Conservation (phyloP, 2,113 vertebrate genomes). For the Ochotona curzoniae region DNA sequence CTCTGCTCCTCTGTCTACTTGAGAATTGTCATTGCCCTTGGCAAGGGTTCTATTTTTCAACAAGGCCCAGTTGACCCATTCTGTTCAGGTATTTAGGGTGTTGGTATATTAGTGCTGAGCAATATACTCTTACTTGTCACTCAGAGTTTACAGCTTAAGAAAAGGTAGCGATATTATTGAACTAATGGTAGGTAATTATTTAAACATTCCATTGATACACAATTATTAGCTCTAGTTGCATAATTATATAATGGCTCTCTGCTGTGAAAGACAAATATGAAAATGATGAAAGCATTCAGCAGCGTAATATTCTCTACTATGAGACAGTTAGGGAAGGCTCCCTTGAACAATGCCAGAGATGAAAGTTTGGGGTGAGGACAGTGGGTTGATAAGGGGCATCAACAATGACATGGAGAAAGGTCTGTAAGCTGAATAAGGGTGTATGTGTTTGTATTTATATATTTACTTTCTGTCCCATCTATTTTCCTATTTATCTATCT, state of each 20-base stretch:
- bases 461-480: background rate
- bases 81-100: background rate
- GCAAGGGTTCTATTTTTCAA: background rate
- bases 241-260: background rate
- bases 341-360: background rate
- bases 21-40: background rate
- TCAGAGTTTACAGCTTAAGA: background rate
- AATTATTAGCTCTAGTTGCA: background rate
- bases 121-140: background rate
- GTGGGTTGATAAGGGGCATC: background rate
- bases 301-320: background rate
- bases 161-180: background rate
- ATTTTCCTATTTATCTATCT: background rate
- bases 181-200: background rate
- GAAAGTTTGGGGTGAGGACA: background rate
- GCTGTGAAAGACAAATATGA: background rate
- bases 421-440: background rate
- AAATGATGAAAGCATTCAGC: background rate
- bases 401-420: background rate
- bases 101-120: background rate
- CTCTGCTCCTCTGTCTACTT: background rate
- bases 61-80: background rate
- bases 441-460: background rate
- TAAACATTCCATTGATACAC: background rate
- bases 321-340: background rate